phyloP scores from a whole-genome alignment of 2,888 invertebrate species.

The Lepidochitona cinerea region DNA sequence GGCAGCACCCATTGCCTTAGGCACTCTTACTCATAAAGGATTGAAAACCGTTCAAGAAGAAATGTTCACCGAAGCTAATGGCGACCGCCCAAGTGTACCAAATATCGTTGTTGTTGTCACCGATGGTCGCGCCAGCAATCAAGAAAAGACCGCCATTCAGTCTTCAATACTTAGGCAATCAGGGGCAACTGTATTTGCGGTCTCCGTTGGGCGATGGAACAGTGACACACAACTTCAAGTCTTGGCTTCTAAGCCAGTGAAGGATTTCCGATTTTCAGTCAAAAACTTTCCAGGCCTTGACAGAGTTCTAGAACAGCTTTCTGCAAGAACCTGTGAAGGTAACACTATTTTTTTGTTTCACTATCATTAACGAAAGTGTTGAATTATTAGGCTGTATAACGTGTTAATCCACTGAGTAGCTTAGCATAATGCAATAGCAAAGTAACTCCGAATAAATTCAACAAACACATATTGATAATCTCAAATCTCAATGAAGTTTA shows the following conservation, averaged over 20 bases:
- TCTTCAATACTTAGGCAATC: background rate
- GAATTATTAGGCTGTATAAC: too few relatives aligned
- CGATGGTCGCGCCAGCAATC: background rate
- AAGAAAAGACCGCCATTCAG: background rate
- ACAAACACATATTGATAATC: too few relatives aligned
- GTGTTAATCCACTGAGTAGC: too few relatives aligned
- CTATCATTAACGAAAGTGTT: too few relatives aligned
- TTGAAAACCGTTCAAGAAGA: background rate
- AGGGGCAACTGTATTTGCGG: background rate
- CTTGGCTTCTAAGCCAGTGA: background rate
- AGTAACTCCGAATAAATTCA: too few relatives aligned
- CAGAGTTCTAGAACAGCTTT: background rate
- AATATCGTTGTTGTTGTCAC: background rate
- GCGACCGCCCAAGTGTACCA: background rate
- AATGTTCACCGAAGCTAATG: background rate
- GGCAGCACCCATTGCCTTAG: background rate
- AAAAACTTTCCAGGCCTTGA: background rate
- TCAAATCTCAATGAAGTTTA: too few relatives aligned
- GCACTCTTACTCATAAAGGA: background rate
- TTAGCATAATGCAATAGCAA: too few relatives aligned
- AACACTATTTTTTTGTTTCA: too few relatives aligned
- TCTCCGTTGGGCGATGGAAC: background rate
- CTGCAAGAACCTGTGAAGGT: background rate
- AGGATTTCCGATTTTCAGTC: background rate
- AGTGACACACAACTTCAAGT: background rate